Base-by-base conservation (phyloP, 2,797 vertebrate genomes). In the Selene dorsalis region DNA sequence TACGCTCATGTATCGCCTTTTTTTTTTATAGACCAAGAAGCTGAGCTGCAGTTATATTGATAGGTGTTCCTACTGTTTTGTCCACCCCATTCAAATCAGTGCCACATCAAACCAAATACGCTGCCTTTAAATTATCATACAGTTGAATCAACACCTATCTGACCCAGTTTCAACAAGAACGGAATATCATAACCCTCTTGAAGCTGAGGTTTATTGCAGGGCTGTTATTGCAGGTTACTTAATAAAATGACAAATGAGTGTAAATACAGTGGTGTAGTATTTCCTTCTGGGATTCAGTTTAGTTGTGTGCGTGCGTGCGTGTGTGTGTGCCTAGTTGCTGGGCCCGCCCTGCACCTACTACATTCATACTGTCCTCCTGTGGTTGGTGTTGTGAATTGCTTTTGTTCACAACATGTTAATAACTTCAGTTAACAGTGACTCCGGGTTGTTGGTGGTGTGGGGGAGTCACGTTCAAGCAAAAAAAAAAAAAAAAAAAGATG, bases 291-390 rank as follows among this genome's bases (percentile, higher is more conserved):
- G n/a, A n/a, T n/a, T n/a, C n/a, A n/a, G n/a, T n/a, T n/a, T n/a
- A n/a, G n/a, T n/a, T n/a, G n/a, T n/a, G n/a, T n/a, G n/a, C n/a
- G n/a, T n/a, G n/a, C n/a, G n/a, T n/a, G n/a, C n/a, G n/a, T n/a
- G n/a, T n/a, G n/a, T n/a, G 20, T 55, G 12, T 52, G 50, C 24
- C 0, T 52, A 43, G 4, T 6, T 18, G 20, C 32, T 35, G 38
- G 61, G 7, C 50, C 53, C 18, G 3, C 16, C 20, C 48, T 30
- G 24, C 39, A 18, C n/a, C 28, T 9, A 35, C 39, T 78, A 32
- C 53, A 58, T 7, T 11, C 61, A 71, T 9, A 68, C 73, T 72
- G 88, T 89, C 91, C 83, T 72, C 91, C 65, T 38, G 87, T 91
- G 90, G 80, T 20, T 26, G 35, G n/a, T 39, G 69, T 24, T 12